These are phyloP conservation scores for Paramacrobiotus metropolitanus DNA, from an alignment of 1,140 invertebrate genomes.

Conservation along the genomic window DNA sequence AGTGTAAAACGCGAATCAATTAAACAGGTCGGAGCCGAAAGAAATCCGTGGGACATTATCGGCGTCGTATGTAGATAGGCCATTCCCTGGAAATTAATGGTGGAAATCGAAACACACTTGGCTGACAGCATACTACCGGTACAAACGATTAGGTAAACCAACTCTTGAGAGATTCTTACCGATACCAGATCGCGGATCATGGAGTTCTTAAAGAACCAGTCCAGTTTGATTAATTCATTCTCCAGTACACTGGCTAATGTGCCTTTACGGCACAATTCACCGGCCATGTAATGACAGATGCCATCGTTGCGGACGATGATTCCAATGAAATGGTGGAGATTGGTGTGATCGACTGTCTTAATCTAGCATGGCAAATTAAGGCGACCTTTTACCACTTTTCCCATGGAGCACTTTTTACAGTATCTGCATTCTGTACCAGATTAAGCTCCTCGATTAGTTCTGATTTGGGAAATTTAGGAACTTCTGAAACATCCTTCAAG, in stretches of 20 bases:
- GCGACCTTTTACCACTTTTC: no score
- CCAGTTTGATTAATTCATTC: neutral
- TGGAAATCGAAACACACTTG: neutral
- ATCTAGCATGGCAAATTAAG: no score
- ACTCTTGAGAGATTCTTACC: no score
- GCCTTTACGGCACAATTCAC: neutral
- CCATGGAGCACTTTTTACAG: no score
- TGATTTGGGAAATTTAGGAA: no score
- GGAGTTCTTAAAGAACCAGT: neutral
- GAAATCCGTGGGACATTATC: neutral
- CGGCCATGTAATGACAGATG: neutral
- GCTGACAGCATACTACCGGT: neutral
- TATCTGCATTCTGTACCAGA: no score
- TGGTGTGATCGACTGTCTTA: neutral
- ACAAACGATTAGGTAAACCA: no score
- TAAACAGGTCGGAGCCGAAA: neutral
- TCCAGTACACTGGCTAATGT: conserved; percentile 12
- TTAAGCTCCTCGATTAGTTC: no score
- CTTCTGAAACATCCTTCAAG: no score
- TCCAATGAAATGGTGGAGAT: neutral
- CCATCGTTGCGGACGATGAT: neutral
- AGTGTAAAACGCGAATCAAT: neutral
- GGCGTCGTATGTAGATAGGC: neutral
- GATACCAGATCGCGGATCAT: neutral
- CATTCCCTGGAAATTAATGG: neutral